Evolutionary conservation across 2,888 invertebrate genomes (phyloP).

Genomic region (Octodonta nipae): DNA sequence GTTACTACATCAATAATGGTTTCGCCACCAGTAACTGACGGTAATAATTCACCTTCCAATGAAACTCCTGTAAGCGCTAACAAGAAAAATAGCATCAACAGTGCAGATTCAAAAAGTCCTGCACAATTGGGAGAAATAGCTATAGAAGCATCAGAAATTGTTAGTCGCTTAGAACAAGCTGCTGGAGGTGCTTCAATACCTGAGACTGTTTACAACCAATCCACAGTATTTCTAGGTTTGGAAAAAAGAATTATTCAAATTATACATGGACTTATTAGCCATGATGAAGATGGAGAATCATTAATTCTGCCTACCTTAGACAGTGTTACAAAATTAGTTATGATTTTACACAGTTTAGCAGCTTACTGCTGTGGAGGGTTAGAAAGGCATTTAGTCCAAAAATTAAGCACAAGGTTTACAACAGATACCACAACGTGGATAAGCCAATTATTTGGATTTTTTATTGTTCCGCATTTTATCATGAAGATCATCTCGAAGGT

Average conservation of each 20-base stretch:
- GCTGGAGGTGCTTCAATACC: too few relatives aligned
- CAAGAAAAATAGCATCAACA: too few relatives aligned
- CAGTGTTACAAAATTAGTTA: conserved; percentile 49
- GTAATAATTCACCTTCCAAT: too few relatives aligned
- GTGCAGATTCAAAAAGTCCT: too few relatives aligned
- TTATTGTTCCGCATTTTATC: conserved; percentile 73
- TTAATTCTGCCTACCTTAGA: conserved; percentile 47
- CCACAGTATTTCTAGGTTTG: conserved; percentile 32
- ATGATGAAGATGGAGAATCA: conserved; percentile 51
- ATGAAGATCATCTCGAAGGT: conserved; percentile 79
- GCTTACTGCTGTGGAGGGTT: conserved; percentile 78
- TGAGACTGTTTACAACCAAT: conserved; percentile 24
- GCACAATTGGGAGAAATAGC: conserved; percentile 35
- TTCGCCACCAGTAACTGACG: too few relatives aligned
- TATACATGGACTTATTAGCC: conserved; percentile 46
- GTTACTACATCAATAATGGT: too few relatives aligned
- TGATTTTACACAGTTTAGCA: conserved; percentile 76
- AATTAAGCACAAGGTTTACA: conserved; percentile 67
- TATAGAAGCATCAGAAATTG: conserved; percentile 36
- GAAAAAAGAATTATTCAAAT: conserved; percentile 42
- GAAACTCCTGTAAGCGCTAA: too few relatives aligned
- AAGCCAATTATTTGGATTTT: conserved; percentile 71
- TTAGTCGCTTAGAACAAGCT: conserved; percentile 35
- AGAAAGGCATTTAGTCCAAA: conserved; percentile 63
- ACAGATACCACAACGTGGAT: conserved; percentile 81